These are phyloP conservation scores for Heliconius nattereri DNA, from an alignment of 1,140 invertebrate species.

Conservation along the genomic window DNA sequence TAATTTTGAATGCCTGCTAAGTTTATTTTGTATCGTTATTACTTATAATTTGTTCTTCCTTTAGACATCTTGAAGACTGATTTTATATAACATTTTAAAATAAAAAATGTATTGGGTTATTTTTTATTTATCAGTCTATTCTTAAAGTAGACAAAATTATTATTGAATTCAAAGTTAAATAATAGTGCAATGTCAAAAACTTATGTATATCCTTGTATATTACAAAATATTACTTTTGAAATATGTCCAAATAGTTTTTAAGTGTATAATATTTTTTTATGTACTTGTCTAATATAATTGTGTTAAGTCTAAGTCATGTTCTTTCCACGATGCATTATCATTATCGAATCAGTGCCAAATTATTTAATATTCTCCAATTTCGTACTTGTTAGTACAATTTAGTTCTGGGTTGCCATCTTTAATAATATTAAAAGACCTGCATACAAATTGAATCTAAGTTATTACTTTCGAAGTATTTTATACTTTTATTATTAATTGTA, in stretches of 20 bases:
- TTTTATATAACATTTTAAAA: constrained; percentile 43
- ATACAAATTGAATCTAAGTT: not conserved
- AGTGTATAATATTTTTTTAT: constrained; percentile 5
- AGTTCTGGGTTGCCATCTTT: not conserved
- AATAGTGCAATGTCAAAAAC: constrained; percentile 1
- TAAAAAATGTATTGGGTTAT: constrained; percentile 19
- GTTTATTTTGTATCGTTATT: not conserved
- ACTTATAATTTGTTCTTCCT: constrained; percentile 37
- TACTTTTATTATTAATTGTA: too few species aligned
- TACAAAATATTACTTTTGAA: not conserved
- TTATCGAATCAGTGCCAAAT: constrained; percentile 30
- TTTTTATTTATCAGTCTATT: constrained; percentile 12
- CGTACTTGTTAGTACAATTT: constrained; percentile 1
- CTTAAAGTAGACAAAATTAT: not conserved
- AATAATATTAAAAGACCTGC: not conserved
- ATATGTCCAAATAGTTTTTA: constrained; percentile 15
- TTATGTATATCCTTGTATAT: not conserved
- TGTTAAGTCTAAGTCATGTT: constrained; percentile 8
- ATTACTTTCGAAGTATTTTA: not conserved
- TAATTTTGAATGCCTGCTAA: not conserved
- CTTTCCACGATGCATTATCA: constrained; percentile 9
- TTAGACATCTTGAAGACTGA: constrained; percentile 58
- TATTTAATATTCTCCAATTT: constrained; percentile 13
- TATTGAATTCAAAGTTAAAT: not conserved
- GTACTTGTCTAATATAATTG: constrained; percentile 7